Conservation (phyloP, 2,113 vertebrate species). For the Myotis davidii region DNA sequence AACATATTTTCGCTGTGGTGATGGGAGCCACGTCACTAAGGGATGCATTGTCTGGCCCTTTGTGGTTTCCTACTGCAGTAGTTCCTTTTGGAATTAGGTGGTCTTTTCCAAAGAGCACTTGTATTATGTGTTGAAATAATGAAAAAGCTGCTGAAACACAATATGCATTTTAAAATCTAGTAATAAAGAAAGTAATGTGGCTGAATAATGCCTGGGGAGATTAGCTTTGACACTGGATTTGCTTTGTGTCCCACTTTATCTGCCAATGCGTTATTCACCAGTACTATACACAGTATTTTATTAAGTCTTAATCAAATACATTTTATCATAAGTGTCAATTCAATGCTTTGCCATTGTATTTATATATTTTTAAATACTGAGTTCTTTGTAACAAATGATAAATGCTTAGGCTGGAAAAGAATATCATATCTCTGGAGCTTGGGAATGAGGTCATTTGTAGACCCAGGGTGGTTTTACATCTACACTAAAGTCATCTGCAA, state of each 20-base stretch:
- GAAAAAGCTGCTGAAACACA: conserved; percentile 76
- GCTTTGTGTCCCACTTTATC: conserved; percentile 93
- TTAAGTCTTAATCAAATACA: conserved; percentile 90
- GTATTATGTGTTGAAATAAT: conserved; percentile 73
- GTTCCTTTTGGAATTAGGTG: conserved; percentile 58
- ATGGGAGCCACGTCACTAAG: not conserved
- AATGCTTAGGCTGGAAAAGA: conserved; percentile 69
- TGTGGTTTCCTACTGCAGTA: conserved; percentile 58
- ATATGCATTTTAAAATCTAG: conserved; percentile 84
- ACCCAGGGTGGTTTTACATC: conserved; percentile 42
- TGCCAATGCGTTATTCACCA: conserved; percentile 93
- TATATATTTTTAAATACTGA: conserved; percentile 82
- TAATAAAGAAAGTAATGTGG: conserved; percentile 89
- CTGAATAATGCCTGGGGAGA: conserved; percentile 93
- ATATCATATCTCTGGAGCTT: conserved; percentile 71
- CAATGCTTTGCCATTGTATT: conserved; percentile 82
- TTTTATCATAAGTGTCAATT: conserved; percentile 87
- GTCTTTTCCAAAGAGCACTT: conserved; percentile 70
- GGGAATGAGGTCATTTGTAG: conserved; percentile 61
- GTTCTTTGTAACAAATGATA: conserved; percentile 79
- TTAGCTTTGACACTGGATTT: conserved; percentile 96
- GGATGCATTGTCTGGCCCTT: conserved; percentile 6
- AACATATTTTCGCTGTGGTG: not conserved
- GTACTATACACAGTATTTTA: conserved; percentile 89
- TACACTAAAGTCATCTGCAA: conserved; percentile 9